phyloP scores from a whole-genome alignment of 1,140 invertebrate species.

The Grapholita molesta region DNA sequence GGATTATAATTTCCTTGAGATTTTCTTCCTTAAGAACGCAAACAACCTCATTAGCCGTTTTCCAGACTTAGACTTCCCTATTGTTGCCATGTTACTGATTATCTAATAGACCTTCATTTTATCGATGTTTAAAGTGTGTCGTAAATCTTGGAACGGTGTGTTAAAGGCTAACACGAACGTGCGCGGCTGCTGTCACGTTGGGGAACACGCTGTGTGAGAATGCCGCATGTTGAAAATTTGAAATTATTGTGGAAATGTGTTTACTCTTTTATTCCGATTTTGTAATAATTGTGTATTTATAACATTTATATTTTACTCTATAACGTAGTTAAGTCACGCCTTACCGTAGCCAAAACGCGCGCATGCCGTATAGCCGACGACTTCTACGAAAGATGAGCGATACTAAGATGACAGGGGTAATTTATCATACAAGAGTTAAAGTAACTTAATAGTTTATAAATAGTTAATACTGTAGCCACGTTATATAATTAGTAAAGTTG shows the following conservation, averaged over 20 bases:
- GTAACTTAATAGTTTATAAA: too few species aligned
- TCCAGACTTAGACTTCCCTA: not conserved
- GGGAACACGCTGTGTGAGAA: not conserved
- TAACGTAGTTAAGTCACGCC: too few species aligned
- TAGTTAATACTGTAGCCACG: too few species aligned
- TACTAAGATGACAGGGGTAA: too few species aligned
- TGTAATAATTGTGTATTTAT: not conserved
- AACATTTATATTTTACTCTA: not conserved
- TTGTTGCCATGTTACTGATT: not conserved
- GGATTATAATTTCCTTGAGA: not conserved
- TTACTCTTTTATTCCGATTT: not conserved
- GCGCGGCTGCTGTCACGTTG: slow-evolving; percentile 1
- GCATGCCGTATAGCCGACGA: too few species aligned
- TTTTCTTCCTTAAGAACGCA: not conserved
- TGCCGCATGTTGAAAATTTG: not conserved
- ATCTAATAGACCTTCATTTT: not conserved
- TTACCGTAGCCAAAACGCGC: too few species aligned
- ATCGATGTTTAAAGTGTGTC: not conserved
- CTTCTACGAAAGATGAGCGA: too few species aligned
- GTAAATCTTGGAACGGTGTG: not conserved
- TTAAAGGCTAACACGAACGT: not conserved
- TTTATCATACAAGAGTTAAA: too few species aligned
- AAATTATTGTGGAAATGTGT: not conserved
- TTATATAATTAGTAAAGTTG: not conserved
- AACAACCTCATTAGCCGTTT: not conserved